Evolutionary conservation across 2,113 vertebrate genomes (phyloP), one percentile per base, ranked within the genome.

Genomic region (Sprattus sprattus): DNA sequence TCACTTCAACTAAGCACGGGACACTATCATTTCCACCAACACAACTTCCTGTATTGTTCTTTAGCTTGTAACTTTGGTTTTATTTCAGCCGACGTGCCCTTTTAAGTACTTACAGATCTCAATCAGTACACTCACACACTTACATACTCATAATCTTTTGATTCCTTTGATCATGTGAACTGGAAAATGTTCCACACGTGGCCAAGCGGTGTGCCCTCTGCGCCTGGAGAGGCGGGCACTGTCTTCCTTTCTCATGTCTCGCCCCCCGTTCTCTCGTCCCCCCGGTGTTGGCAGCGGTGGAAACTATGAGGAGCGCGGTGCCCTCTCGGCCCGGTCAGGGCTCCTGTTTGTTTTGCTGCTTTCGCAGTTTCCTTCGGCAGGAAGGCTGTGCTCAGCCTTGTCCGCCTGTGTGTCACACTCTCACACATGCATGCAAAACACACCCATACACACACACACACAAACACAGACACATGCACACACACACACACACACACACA

Each of bases 341-440:
- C 71, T 78, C 71, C 71, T 78, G 71, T 78, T 78, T 78, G 71
- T 78, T 78, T 78, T 78, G 25, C 71, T 39, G 71, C 71, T 78
- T 89, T 78, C 25, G 28, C 71, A 15, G 90, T 88, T 94, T 94
- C 93, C 93, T 92, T 90, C 86, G 64, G 86, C 93, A 93, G 93
- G 93, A 93, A 93, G 91, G 90, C 28, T 86, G 88, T 32, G 32
- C 71, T 32, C 89, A 3, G 50, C 25, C 71, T 80, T 44, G 45
- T 45, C 78, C 83, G 80, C 87, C 90, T 54, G 84, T 47, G 87
- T 83, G 81, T 85, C 71, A 44, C 25, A 32, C n/a, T 15, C 67
- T 15, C 67, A 32, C 67, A 39, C 67, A 75, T 9, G 28, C 1
- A 28, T 10, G 10, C 64, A 71, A 39, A n/a, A 71, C 25, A 71